Conservation (phyloP, 2,888 invertebrate species). For the Platypus cylindrus region DNA sequence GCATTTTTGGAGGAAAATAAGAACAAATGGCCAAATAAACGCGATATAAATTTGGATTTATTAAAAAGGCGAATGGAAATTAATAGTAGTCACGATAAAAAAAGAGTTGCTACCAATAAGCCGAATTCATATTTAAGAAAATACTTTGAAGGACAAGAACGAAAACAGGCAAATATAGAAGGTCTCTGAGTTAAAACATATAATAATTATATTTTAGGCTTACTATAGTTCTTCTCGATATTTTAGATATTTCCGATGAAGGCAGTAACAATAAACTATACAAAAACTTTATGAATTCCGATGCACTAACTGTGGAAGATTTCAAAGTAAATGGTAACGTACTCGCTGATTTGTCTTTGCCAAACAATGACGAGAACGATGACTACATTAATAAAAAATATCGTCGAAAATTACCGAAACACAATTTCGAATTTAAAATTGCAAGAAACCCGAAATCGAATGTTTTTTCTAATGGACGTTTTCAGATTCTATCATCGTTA, state of each 20-base stretch:
- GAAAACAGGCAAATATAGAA: background rate
- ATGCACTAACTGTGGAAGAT: slow-evolving; percentile 11
- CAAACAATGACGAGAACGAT: slow-evolving; percentile 5
- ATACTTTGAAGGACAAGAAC: slow-evolving; percentile 15
- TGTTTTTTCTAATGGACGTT: slow-evolving; percentile 1
- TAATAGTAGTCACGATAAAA: background rate
- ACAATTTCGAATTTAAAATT: background rate
- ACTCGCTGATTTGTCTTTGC: slow-evolving; percentile 18
- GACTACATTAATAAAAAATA: slow-evolving; percentile 1
- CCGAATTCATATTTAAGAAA: slow-evolving; percentile 7
- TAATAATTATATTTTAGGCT: slow-evolving; percentile 1
- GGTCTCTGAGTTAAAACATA: background rate
- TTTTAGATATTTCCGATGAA: slow-evolving; percentile 14
- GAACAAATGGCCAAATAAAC: slow-evolving; percentile 8
- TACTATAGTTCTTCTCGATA: background rate
- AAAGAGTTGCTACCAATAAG: background rate
- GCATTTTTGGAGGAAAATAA: slow-evolving; percentile 8
- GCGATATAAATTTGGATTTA: slow-evolving; percentile 25
- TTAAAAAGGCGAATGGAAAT: slow-evolving; percentile 19
- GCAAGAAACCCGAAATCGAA: slow-evolving; percentile 1
- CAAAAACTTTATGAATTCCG: slow-evolving; percentile 13
- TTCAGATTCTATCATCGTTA: background rate
- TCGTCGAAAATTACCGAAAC: background rate
- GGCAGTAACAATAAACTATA: slow-evolving; percentile 21
- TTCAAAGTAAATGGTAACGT: slow-evolving; percentile 6